phyloP scores from a whole-genome alignment of 2,888 invertebrate species.

The Trissolcus brochymenae region DNA sequence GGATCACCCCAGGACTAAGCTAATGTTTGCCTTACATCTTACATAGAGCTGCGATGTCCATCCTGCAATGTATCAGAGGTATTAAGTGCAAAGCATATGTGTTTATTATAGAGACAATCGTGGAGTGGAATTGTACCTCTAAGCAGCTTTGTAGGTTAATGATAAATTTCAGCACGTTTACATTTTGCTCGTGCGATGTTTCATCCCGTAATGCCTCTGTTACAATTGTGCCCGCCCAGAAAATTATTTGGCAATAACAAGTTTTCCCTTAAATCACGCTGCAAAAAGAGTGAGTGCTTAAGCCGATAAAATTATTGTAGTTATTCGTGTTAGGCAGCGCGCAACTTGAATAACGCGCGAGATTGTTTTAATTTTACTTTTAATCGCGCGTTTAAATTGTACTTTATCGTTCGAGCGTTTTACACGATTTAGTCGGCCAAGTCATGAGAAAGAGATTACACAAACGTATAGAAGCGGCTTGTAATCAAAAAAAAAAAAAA shows the following conservation, averaged over 20 bases:
- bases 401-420: too few species aligned
- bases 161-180: slow-evolving; percentile 26
- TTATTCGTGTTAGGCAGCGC: too few species aligned
- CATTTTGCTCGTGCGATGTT: neutral
- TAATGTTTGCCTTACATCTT: slow-evolving; percentile 66
- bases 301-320: too few species aligned
- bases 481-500: neutral
- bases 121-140: slow-evolving; percentile 15
- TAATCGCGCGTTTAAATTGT: too few species aligned
- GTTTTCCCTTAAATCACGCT: too few species aligned
- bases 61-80: slow-evolving; percentile 37
- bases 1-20: slow-evolving; percentile 58
- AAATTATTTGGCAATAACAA: neutral
- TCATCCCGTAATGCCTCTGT: neutral
- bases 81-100: slow-evolving; percentile 49
- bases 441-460: too few species aligned
- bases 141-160: slow-evolving; percentile 25
- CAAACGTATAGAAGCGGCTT: neutral
- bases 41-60: slow-evolving; percentile 53
- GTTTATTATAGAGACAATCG: slow-evolving; percentile 30
- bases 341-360: too few species aligned
- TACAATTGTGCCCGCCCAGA: too few species aligned
- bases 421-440: too few species aligned
- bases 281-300: too few species aligned
- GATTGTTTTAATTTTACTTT: too few species aligned